phyloP scores from a whole-genome alignment of 2,113 vertebrate species.

The Opisthocomus hoazin region DNA sequence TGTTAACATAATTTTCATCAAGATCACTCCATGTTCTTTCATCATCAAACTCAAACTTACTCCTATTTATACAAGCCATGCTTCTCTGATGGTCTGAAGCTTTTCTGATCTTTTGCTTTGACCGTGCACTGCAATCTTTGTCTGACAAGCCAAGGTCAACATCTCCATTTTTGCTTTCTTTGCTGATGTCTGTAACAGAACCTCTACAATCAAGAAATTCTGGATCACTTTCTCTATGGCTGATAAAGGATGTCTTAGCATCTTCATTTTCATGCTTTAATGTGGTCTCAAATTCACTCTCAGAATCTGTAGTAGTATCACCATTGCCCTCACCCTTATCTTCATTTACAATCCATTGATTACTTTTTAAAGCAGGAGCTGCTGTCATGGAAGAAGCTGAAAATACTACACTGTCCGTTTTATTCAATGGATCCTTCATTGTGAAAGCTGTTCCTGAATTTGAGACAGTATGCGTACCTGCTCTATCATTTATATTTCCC shows the following conservation, averaged over 20 bases:
- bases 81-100: background rate
- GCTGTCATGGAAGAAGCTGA: background rate
- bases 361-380: background rate
- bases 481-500: background rate
- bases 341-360: constrained; percentile 5
- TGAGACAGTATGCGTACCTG: background rate
- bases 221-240: constrained; percentile 16
- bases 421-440: background rate
- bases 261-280: background rate
- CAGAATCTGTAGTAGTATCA: constrained; percentile 54
- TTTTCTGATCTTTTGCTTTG: constrained; percentile 38
- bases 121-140: constrained; percentile 37
- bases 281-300: constrained; percentile 63
- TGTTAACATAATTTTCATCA: constrained; percentile 69
- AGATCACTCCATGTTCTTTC: constrained; percentile 91
- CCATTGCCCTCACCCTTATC: background rate
- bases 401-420: background rate
- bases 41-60: constrained; percentile 86
- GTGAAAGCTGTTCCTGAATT: background rate
- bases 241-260: background rate
- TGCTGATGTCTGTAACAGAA: constrained; percentile 62
- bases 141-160: constrained; percentile 59
- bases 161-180: constrained; percentile 46
- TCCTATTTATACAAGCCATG: background rate
- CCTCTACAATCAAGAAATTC: constrained; percentile 50